Conservation (phyloP, 2,888 invertebrate genomes). For the Lydus trimaculatus region DNA sequence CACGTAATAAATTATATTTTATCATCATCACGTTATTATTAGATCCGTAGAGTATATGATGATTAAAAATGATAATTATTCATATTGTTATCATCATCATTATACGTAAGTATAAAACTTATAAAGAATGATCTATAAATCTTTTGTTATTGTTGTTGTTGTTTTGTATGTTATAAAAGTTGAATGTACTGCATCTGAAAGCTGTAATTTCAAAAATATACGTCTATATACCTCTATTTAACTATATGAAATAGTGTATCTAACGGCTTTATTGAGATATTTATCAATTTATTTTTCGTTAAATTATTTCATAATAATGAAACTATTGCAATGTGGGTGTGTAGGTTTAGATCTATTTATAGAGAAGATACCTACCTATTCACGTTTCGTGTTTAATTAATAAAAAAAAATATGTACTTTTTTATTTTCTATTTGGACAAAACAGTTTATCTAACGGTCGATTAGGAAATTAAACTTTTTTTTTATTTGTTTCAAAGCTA, state of each 20-base stretch:
- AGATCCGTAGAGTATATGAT: neutral
- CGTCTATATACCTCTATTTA: neutral
- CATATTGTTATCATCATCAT: neutral
- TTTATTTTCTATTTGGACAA: too few relatives aligned
- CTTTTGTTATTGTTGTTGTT: neutral
- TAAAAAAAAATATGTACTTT: neutral
- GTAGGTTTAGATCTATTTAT: neutral
- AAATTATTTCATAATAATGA: neutral
- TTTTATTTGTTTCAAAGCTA: too few relatives aligned
- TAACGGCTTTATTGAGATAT: slow-evolving; percentile 2
- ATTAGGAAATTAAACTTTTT: too few relatives aligned
- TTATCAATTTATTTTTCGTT: neutral
- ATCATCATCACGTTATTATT: neutral
- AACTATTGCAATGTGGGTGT: neutral
- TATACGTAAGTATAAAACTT: neutral
- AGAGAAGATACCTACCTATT: neutral
- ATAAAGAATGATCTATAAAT: neutral
- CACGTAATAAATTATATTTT: neutral
- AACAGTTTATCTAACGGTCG: too few relatives aligned
- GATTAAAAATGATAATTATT: neutral
- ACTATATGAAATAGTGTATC: too few relatives aligned
- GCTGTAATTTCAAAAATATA: neutral
- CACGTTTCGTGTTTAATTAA: neutral
- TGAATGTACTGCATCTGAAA: neutral
- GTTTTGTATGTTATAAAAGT: neutral